Evolutionary conservation across 1,140 invertebrate genomes (phyloP), one percentile per base, ranked within the genome.

Genomic region (Euschistus heros): DNA sequence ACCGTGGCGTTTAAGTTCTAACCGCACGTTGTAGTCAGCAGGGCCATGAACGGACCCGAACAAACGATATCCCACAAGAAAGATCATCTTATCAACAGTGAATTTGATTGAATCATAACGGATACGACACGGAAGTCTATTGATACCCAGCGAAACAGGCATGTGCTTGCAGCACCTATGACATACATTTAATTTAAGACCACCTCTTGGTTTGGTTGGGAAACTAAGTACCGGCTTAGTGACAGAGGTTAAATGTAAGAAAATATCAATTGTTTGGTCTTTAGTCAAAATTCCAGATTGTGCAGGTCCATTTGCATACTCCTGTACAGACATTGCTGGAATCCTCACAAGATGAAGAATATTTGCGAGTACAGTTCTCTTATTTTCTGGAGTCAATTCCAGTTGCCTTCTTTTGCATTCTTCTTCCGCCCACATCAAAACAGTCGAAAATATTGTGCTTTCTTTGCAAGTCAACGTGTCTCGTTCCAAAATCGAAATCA

Each of bases 61-160:
- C 0, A 95, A 75, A 22, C 92, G 92, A 75, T 94, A 94, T 52
- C 92, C 91, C 61, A 94, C 88, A 59, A 95, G 87, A 74, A 94
- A 95, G 73, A 95, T 93, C 69, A 92, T 81, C 67, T 87, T 87
- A 74, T 95, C 92, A 7, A 94, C 92, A 69, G 88, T 91, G 74
- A 95, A 95, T 72, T 94, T 91, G 72, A 95, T 94, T 37, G 89
- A 92, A 72, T 94, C 92, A 73, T 91, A 94, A 55, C 92, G 80
- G 15, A 91, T 91, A 71, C 92, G 80, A 74, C 94, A 95, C 42
- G 91, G 81, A 91, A 91, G 94, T 72, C 97, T 94, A 74, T 97
- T 97, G 72, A 89, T 93, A 69, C 94, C 83, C 74, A 96, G 97
- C 5, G 93, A 93, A 72, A 75, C 97, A 97, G 5, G 94, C 94